Percentiles rank a stretch among this genome's conserved stretches.
Conservation (phyloP, 2,797 vertebrate species). For the Danio tinwini region DNA sequence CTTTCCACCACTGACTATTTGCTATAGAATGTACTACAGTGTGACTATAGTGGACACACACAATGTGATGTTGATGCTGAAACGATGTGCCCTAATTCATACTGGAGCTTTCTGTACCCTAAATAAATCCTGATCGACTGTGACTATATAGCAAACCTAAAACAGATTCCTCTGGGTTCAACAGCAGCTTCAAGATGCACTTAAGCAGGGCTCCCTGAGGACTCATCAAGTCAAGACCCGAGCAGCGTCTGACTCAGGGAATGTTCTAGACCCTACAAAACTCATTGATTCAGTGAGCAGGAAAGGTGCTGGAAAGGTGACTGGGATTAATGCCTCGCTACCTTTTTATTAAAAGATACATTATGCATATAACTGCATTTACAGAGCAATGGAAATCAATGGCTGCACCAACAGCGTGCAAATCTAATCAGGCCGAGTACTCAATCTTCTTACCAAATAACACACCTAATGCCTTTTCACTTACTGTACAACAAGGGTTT, state of each 20-base stretch:
- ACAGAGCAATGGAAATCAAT: slow-evolving; percentile 68
- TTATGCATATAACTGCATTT: slow-evolving; percentile 63
- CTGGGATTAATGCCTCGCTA: slow-evolving; percentile 51
- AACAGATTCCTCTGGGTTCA: neutral
- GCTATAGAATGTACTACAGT: too few species aligned
- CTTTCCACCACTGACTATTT: too few species aligned
- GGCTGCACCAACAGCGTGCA: slow-evolving; percentile 52
- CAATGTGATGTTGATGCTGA: too few species aligned
- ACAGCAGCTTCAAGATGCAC: neutral
- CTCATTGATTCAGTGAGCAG: slow-evolving; percentile 21
- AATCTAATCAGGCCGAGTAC: slow-evolving; percentile 59
- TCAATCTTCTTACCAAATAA: slow-evolving; percentile 29
- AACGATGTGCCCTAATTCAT: too few species aligned
- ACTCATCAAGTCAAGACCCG: slow-evolving; percentile 25
- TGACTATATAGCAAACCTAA: neutral
- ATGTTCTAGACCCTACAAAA: slow-evolving; percentile 24
- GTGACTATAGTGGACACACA: too few species aligned
- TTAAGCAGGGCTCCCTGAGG: neutral
- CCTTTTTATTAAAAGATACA: slow-evolving; percentile 67
- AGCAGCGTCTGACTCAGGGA: neutral
- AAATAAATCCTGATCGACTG: neutral
- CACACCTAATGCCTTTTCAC: neutral
- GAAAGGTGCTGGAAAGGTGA: neutral
- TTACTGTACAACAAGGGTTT: slow-evolving; percentile 15
- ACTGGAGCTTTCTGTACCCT: too few species aligned